These are phyloP conservation scores for Philaenus spumarius DNA, from an alignment of 1,140 invertebrate genomes.

Conservation along the genomic window DNA sequence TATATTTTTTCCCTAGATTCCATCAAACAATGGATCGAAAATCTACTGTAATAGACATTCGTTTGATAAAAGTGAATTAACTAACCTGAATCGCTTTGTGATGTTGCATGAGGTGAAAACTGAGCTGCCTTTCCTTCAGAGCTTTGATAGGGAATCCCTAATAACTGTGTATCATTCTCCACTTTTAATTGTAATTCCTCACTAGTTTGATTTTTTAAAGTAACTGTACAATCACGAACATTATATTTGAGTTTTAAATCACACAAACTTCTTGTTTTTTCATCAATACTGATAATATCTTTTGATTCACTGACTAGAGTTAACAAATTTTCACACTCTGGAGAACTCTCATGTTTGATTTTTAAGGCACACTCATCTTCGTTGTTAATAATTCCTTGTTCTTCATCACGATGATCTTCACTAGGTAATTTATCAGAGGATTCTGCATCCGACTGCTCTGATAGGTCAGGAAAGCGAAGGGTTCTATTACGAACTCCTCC, in stretches of 20 bases:
- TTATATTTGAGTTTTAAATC: slow-evolving; percentile 34
- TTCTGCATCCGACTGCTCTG: slow-evolving; percentile 6
- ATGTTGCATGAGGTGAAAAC: slow-evolving; percentile 18
- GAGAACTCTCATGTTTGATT: background rate
- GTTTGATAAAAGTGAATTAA: too few relatives aligned
- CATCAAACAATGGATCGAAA: too few relatives aligned
- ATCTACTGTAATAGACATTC: too few relatives aligned
- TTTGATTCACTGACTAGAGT: slow-evolving; percentile 7
- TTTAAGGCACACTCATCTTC: slow-evolving; percentile 1
- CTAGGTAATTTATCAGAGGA: background rate
- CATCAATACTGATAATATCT: background rate
- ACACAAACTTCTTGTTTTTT: background rate
- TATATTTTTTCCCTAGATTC: too few relatives aligned
- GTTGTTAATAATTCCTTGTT: background rate
- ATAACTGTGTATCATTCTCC: slow-evolving; percentile 6
- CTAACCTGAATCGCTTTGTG: slow-evolving; percentile 19
- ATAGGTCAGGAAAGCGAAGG: background rate
- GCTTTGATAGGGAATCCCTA: slow-evolving; percentile 5
- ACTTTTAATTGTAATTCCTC: slow-evolving; percentile 5
- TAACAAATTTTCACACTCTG: background rate
- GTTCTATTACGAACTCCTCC: background rate
- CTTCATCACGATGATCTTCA: background rate
- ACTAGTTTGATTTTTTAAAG: slow-evolving; percentile 36
- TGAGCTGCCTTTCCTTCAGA: slow-evolving; percentile 16
- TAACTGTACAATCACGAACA: slow-evolving; percentile 40